A percentile compares a stretch with the other conserved stretches of the same genome.
Conservation (phyloP, 1,140 invertebrate species). For the Mactra quadrangularis region DNA sequence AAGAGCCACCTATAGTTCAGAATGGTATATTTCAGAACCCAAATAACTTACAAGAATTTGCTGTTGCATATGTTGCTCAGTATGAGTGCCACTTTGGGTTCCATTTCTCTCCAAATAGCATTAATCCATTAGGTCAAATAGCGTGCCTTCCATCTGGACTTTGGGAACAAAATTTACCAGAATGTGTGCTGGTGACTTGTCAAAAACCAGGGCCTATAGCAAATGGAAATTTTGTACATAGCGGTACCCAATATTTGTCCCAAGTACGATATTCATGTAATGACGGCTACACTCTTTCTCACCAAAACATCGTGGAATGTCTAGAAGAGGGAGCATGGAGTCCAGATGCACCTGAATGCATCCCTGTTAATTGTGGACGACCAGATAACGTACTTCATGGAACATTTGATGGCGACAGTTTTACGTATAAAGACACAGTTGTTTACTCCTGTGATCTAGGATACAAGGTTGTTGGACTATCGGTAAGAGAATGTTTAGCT, state of each 20-base stretch:
- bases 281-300: slow-evolving; percentile 89
- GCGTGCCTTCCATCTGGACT: slow-evolving; percentile 71
- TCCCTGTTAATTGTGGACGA: slow-evolving; percentile 82
- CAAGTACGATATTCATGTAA: slow-evolving; percentile 91
- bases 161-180: slow-evolving; percentile 73
- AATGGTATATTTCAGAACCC: slow-evolving; percentile 62
- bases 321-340: slow-evolving; percentile 96
- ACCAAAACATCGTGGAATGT: slow-evolving; percentile 87
- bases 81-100: slow-evolving; percentile 80
- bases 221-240: slow-evolving; percentile 58
- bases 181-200: slow-evolving; percentile 71
- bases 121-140: slow-evolving; percentile 65
- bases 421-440: slow-evolving; percentile 86
- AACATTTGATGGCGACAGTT: slow-evolving; percentile 80
- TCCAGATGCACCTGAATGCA: slow-evolving; percentile 86
- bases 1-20: slow-evolving; percentile 70
- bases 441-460: slow-evolving; percentile 82
- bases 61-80: slow-evolving; percentile 72
- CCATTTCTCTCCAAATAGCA: slow-evolving; percentile 55
- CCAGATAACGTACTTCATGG: slow-evolving; percentile 86
- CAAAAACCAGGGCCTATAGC: slow-evolving; percentile 66
- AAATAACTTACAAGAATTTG: slow-evolving; percentile 61
- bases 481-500: slow-evolving; percentile 91
- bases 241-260: slow-evolving; percentile 84
- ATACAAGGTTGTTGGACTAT: slow-evolving; percentile 78